These are phyloP conservation scores for Ferrisia virgata DNA, from an alignment of 2,888 invertebrate genomes.

Conservation along the genomic window DNA sequence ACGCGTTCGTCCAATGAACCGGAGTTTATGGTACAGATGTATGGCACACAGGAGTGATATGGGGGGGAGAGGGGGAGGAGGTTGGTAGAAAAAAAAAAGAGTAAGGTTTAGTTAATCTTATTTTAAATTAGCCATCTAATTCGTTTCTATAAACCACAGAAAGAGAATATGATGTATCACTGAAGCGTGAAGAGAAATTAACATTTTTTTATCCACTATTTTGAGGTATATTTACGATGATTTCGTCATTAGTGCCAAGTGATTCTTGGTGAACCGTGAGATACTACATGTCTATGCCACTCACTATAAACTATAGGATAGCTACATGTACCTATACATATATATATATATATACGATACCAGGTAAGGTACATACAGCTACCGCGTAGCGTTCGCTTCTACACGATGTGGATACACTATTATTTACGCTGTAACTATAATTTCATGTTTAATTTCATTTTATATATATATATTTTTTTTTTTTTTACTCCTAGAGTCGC, in stretches of 20 bases:
- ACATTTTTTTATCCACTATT: slow-evolving; percentile 39
- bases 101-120: slow-evolving; percentile 40
- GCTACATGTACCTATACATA: background rate
- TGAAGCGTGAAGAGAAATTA: slow-evolving; percentile 45
- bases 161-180: slow-evolving; percentile 45
- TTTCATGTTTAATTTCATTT: slow-evolving; percentile 44
- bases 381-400: slow-evolving; percentile 16
- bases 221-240: slow-evolving; percentile 44
- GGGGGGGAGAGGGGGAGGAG: background rate
- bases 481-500: background rate
- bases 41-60: too few species aligned
- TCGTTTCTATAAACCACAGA: slow-evolving; percentile 40
- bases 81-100: background rate
- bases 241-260: slow-evolving; percentile 43
- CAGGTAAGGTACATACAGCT: too few species aligned
- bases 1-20: slow-evolving; percentile 39
- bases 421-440: slow-evolving; percentile 44
- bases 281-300: slow-evolving; percentile 30
- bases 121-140: slow-evolving; percentile 46
- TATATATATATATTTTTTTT: slow-evolving; percentile 23
- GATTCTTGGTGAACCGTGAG: slow-evolving; percentile 45
- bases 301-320: too few species aligned
- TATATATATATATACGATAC: too few species aligned
- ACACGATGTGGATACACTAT: slow-evolving; percentile 38
- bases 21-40: background rate